Percentiles rank a stretch among this genome's conserved stretches.
Conservation (phyloP, 2,888 invertebrate genomes). For the Cryptocephalus moraei region DNA sequence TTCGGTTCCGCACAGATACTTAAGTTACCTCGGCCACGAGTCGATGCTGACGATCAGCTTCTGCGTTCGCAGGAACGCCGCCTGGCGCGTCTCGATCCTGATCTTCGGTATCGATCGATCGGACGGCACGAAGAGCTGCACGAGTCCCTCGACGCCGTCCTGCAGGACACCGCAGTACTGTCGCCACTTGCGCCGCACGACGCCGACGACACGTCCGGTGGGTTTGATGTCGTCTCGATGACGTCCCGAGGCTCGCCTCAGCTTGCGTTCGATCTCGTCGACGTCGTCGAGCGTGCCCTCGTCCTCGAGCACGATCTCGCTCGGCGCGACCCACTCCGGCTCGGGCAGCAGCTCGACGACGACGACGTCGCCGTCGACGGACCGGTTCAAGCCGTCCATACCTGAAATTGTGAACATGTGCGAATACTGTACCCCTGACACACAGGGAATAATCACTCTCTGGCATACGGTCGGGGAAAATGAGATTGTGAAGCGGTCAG, state of each 20-base stretch:
- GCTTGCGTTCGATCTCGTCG: conserved; percentile 57
- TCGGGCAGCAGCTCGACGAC: conserved; percentile 83
- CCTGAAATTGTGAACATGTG: too few relatives aligned
- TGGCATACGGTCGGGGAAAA: too few relatives aligned
- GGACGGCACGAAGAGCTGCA: conserved; percentile 89
- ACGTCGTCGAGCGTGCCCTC: conserved; percentile 51
- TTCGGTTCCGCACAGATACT: too few relatives aligned
- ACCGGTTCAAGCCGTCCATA: conserved; percentile 75
- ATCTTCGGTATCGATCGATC: conserved; percentile 91
- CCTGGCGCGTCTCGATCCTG: conserved; percentile 89
- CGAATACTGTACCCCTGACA: too few relatives aligned
- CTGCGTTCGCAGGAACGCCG: conserved; percentile 67
- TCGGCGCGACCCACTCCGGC: conserved; percentile 83
- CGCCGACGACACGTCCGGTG: conserved; percentile 76
- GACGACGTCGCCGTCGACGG: conserved; percentile 89
- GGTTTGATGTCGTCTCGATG: conserved; percentile 37
- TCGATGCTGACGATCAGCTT: conserved; percentile 94
- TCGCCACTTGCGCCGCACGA: conserved; percentile 91
- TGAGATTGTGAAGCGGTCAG: too few relatives aligned
- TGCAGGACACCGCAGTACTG: conserved; percentile 96
- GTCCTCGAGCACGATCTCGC: conserved; percentile 72
- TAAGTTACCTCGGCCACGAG: conserved; percentile 90
- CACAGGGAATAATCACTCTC: too few relatives aligned
- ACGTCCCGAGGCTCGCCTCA: conserved; percentile 22
- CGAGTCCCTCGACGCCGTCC: conserved; percentile 56